Evolutionary conservation across 1,140 invertebrate species (phyloP).

Genomic region (Oscheius sp.): DNA sequence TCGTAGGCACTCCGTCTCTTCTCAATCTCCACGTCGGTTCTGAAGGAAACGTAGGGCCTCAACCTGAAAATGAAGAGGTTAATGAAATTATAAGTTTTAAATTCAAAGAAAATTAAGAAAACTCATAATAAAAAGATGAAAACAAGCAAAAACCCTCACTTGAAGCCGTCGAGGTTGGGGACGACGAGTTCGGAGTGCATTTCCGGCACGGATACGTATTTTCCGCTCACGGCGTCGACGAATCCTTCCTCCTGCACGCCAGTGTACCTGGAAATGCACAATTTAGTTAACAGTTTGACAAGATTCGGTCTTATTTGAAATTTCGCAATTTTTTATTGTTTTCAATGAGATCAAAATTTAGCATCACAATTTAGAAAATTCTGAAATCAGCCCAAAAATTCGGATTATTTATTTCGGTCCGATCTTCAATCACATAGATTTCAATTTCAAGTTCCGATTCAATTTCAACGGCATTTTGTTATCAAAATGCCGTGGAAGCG

Average conservation of each 20-base stretch:
- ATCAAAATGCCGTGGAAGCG: too few species aligned
- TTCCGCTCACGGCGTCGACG: conserved; percentile 60
- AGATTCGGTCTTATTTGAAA: too few species aligned
- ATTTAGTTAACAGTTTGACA: conserved; percentile 4
- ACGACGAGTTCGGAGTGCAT: conserved; percentile 87
- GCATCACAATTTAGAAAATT: too few species aligned
- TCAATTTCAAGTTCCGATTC: too few species aligned
- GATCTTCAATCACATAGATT: too few species aligned
- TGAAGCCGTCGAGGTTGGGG: conserved; percentile 75
- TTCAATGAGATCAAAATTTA: conserved; percentile 24
- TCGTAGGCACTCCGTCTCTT: conserved; percentile 39
- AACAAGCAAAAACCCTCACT: conserved; percentile 54
- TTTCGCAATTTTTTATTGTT: too few species aligned
- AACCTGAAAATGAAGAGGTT: conserved; percentile 63
- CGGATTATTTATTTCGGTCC: too few species aligned
- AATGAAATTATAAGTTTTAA: not conserved
- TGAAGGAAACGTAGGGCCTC: conserved; percentile 90
- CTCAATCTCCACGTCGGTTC: conserved; percentile 63
- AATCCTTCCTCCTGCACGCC: conserved; percentile 52
- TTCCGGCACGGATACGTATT: conserved; percentile 74
- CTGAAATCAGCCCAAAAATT: too few species aligned
- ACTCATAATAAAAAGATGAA: not conserved
- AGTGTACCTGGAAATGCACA: conserved; percentile 52
- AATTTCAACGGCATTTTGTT: too few species aligned
- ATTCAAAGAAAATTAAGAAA: not conserved